Conservation (phyloP, 2,113 vertebrate genomes). For the Astatotilapia flaviijosephi region DNA sequence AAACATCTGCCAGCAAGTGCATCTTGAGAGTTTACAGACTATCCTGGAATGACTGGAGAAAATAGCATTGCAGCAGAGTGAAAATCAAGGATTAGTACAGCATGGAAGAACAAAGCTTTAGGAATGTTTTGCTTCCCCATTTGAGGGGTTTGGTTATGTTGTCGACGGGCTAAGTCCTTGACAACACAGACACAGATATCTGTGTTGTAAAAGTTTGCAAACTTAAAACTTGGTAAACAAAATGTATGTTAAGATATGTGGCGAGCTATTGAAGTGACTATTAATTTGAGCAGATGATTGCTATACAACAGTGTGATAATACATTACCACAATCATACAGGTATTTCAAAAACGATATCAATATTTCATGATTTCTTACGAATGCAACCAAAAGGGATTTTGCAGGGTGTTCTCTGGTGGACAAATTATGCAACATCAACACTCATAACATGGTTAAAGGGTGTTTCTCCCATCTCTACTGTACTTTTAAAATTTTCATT, state of each 20-base stretch:
- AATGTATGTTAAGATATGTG: not conserved
- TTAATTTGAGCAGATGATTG: not conserved
- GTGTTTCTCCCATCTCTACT: not conserved
- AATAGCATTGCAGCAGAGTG: not conserved
- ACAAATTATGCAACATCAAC: not conserved
- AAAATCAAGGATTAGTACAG: conserved; percentile 32
- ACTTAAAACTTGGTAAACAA: not conserved
- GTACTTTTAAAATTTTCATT: not conserved
- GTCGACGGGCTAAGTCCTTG: conserved; percentile 1
- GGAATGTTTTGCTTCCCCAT: conserved; percentile 7
- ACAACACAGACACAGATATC: not conserved
- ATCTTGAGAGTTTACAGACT: not conserved
- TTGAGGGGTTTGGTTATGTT: conserved; percentile 5
- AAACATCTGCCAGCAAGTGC: not conserved
- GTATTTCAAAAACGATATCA: not conserved
- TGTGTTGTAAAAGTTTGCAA: not conserved
- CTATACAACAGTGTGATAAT: rapidly evolving
- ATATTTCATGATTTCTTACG: not conserved
- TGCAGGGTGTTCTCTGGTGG: rapidly evolving
- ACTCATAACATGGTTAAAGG: not conserved
- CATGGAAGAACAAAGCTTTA: conserved; percentile 5
- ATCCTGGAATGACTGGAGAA: not conserved
- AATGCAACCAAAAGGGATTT: not conserved
- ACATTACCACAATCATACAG: not conserved
- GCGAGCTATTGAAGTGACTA: not conserved